Conservation (phyloP, 1,140 invertebrate species). For the Temnothorax nylanderi region DNA sequence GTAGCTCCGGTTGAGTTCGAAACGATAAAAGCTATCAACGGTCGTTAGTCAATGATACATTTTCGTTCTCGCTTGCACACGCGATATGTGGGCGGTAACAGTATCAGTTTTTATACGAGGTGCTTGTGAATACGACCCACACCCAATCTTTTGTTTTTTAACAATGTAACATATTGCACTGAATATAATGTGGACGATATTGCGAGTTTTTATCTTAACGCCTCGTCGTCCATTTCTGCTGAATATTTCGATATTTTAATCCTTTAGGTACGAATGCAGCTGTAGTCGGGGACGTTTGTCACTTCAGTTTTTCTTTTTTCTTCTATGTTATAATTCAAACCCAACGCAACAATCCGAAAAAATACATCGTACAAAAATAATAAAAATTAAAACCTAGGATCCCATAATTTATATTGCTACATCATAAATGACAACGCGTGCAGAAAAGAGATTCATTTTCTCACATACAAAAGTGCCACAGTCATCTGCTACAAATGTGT, state of each 20-base stretch:
- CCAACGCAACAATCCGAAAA: neutral
- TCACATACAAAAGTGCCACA: neutral
- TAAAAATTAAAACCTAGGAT: neutral
- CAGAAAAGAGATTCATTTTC: neutral
- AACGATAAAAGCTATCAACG: constrained; percentile 71
- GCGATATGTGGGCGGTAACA: constrained; percentile 62
- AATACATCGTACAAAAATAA: neutral
- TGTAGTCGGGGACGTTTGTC: neutral
- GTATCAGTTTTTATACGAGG: constrained; percentile 58
- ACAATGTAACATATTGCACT: neutral
- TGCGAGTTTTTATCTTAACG: no score
- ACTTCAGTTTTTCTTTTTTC: neutral
- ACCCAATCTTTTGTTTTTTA: constrained; percentile 38
- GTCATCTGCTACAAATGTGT: neutral
- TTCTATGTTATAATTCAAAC: neutral
- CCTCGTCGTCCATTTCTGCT: neutral
- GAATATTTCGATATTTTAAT: neutral
- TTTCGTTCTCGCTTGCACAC: constrained; percentile 58
- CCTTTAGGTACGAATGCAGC: neutral
- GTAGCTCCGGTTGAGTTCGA: constrained; percentile 60
- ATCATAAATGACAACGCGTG: neutral
- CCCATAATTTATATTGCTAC: no score
- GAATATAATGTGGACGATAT: neutral
- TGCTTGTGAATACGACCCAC: constrained; percentile 41
- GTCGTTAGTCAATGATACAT: constrained; percentile 74